These are phyloP conservation scores for Enteromius viviparus DNA, from an alignment of 2,797 vertebrate genomes.

Conservation along the genomic window DNA sequence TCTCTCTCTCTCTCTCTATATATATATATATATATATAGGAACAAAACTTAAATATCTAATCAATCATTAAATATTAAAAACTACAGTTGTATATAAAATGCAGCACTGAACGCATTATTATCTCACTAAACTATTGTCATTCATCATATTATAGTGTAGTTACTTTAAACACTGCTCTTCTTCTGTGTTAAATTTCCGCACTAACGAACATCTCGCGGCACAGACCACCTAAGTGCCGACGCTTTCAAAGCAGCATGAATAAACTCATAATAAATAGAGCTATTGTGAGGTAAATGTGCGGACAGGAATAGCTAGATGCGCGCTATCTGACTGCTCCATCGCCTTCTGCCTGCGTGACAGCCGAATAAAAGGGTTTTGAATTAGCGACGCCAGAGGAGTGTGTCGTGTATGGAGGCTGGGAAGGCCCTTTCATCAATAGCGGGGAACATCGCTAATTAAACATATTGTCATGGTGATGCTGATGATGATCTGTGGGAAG, in stretches of 20 bases:
- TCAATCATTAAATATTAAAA: not conserved
- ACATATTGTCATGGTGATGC: constrained; percentile 59
- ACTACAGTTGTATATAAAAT: not conserved
- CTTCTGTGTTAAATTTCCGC: not conserved
- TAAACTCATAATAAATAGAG: constrained; percentile 57
- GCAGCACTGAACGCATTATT: not conserved
- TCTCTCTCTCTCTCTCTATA: no score
- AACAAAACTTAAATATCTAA: not conserved
- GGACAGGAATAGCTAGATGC: constrained; percentile 41
- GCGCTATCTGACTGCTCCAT: constrained; percentile 44
- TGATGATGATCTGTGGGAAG: constrained; percentile 55
- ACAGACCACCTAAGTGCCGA: constrained; percentile 36
- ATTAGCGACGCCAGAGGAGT: constrained; percentile 41
- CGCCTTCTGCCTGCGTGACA: constrained; percentile 50
- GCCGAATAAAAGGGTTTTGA: constrained; percentile 55
- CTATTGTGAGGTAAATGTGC: constrained; percentile 44
- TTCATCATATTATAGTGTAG: not conserved
- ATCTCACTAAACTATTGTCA: not conserved
- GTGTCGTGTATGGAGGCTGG: constrained; percentile 38
- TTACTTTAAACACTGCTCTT: not conserved
- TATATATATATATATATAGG: no score
- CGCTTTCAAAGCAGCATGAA: constrained; percentile 37
- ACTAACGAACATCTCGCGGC: not conserved
- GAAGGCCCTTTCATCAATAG: constrained; percentile 49
- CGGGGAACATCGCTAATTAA: constrained; percentile 54